Evolutionary conservation across 1,140 invertebrate species (phyloP).

Genomic region (Pseudachorutes palmiensis): DNA sequence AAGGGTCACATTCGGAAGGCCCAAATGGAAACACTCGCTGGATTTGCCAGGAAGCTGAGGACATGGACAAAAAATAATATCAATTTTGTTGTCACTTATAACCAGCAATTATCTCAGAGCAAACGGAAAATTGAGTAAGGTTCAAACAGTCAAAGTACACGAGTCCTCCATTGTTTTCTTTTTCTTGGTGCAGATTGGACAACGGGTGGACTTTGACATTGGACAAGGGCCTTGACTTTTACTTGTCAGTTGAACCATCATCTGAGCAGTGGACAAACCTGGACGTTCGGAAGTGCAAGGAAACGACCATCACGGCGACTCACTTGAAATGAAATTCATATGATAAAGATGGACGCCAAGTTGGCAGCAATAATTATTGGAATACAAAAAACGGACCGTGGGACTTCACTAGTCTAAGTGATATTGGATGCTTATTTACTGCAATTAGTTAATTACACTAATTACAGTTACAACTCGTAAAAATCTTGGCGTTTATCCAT

Average conservation of each 20-base stretch:
- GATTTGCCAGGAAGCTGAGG: neutral
- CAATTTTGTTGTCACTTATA: neutral
- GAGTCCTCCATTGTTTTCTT: neutral
- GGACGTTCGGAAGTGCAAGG: neutral
- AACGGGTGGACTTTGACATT: neutral
- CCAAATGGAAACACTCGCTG: neutral
- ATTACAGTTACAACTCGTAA: too few relatives aligned
- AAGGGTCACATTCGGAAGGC: neutral
- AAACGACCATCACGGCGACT: neutral
- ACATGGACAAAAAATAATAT: neutral
- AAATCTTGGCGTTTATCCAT: too few relatives aligned
- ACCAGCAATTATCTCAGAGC: neutral
- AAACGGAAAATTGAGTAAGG: neutral
- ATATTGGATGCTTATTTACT: too few relatives aligned
- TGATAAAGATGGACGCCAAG: too few relatives aligned
- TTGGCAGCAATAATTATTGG: too few relatives aligned
- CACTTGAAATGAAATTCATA: too few relatives aligned
- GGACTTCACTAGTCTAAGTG: too few relatives aligned
- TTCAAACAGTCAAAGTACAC: neutral
- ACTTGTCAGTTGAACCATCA: neutral
- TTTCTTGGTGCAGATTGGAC: neutral
- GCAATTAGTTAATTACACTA: too few relatives aligned
- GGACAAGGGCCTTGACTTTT: neutral
- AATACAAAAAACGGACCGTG: too few relatives aligned
- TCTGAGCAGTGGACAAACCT: neutral